phyloP scores from a whole-genome alignment of 2,888 invertebrate genomes.

The Aphodius sticticus region DNA sequence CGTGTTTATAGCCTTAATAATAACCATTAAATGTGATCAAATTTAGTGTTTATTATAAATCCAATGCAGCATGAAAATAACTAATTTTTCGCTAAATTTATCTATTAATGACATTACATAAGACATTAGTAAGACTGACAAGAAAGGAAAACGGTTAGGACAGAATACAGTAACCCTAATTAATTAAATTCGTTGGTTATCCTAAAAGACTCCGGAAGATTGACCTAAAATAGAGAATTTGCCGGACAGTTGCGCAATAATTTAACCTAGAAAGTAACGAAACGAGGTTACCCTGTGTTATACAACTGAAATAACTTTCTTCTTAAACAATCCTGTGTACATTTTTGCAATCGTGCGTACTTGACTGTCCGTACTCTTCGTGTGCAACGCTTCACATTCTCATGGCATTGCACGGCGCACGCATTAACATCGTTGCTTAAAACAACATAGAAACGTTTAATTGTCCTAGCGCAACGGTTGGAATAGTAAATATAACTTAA shows the following conservation, averaged over 20 bases:
- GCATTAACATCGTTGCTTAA: neutral
- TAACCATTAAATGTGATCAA: neutral
- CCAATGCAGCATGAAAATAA: neutral
- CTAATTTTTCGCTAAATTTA: neutral
- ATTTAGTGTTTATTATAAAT: neutral
- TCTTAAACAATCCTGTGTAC: slow-evolving; percentile 27
- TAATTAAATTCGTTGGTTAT: neutral
- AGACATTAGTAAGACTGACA: no score
- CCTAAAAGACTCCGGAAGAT: slow-evolving; percentile 16
- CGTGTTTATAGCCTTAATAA: neutral
- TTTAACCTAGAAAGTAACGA: slow-evolving; percentile 23
- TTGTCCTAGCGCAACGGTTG: neutral
- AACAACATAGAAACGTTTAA: neutral
- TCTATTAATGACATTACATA: no score
- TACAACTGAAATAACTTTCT: slow-evolving; percentile 36
- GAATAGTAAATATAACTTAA: neutral
- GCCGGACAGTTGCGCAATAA: slow-evolving; percentile 16
- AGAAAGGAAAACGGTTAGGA: no score
- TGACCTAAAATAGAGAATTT: slow-evolving; percentile 10
- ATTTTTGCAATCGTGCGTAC: slow-evolving; percentile 22
- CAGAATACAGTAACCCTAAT: neutral
- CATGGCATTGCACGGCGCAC: neutral
- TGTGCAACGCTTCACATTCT: neutral
- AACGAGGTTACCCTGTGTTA: slow-evolving; percentile 26
- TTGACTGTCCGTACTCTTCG: neutral